phyloP scores from a whole-genome alignment of 2,113 vertebrate genomes.

The Labeo rohita region DNA sequence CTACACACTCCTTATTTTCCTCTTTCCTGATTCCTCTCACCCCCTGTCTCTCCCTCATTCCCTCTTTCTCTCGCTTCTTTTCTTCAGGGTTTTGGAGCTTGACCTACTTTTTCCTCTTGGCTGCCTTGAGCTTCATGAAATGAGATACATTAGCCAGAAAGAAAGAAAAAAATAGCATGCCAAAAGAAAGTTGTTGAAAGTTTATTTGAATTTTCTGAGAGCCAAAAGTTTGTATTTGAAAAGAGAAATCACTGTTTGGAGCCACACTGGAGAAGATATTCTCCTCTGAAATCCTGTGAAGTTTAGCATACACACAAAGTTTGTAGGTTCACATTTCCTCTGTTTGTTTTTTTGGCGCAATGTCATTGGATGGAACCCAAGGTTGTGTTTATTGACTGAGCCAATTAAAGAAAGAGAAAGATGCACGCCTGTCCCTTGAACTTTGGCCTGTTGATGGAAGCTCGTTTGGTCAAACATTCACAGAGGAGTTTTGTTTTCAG shows the following conservation, averaged over 20 bases:
- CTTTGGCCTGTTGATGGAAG: slow-evolving; percentile 25
- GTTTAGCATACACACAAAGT: slow-evolving; percentile 57
- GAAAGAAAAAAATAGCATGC: slow-evolving; percentile 19
- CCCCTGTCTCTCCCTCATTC: neutral
- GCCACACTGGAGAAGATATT: neutral
- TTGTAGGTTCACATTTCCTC: slow-evolving; percentile 60
- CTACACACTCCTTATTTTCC: slow-evolving; percentile 51
- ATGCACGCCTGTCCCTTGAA: slow-evolving; percentile 45
- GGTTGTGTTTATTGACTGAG: slow-evolving; percentile 55
- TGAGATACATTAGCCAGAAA: slow-evolving; percentile 55
- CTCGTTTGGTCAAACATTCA: neutral
- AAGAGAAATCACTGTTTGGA: slow-evolving; percentile 40
- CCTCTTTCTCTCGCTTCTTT: slow-evolving; percentile 49
- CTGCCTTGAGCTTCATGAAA: slow-evolving; percentile 64
- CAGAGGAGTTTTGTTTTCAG: slow-evolving; percentile 2
- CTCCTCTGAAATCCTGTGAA: slow-evolving; percentile 28
- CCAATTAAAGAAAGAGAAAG: slow-evolving; percentile 60
- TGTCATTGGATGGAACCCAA: slow-evolving; percentile 59
- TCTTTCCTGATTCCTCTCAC: slow-evolving; percentile 24
- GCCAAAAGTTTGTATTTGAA: slow-evolving; percentile 15
- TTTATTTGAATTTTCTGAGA: slow-evolving; percentile 34
- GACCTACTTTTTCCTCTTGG: slow-evolving; percentile 68
- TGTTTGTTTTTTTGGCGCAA: slow-evolving; percentile 64
- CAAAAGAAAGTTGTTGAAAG: slow-evolving; percentile 24
- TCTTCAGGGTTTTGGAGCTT: slow-evolving; percentile 53